Base-by-base conservation (phyloP, 1,140 invertebrate species). In the Triops cancriformis region DNA sequence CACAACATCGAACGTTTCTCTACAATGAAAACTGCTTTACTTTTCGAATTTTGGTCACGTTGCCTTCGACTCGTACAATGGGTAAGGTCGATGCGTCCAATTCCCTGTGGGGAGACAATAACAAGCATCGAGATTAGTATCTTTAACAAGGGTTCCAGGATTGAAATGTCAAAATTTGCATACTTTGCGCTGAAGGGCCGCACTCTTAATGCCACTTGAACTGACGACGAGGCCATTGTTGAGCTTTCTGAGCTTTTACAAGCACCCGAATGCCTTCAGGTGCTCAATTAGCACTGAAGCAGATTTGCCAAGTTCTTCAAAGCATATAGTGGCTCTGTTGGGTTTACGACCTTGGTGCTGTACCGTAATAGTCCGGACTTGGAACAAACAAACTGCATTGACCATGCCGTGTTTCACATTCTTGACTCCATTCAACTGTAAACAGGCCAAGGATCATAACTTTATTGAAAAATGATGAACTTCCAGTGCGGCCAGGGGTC, bases 361-460 rank as follows among this genome's bases (percentile, higher is more conserved):
- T 64, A 23, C 51, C 23, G 31, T 37, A 37, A 37, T 37, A 37
- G 31, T 23, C 18, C 51, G 14, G 51, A 64, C 10, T 64, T 64
- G 51, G 10, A 14, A 64, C 6, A 64, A 64, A 64, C 51, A 64
- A 64, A 1, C n/a, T n/a, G n/a, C n/a, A n/a, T 12, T 45, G 43
- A 45, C 43, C 43, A 45, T 18, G 11, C 43, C 23, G 18, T n/a
- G 51, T 64, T 64, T 64, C 51, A 64, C 51, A 64, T 64, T 64
- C 51, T 64, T 64, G 14, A n/a, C 14, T 64, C 14, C 14, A 64
- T n/a, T 64, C 14, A 18, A 64, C 51, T n/a, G 18, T 18, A 64
- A 64, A 18, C 51, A 64, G 51, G 51, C 51, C 51, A 64, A 64
- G 51, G 51, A 18, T 64, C 51, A 64, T 64, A 64, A n/a, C 51